Percentiles rank a stretch among this genome's conserved stretches.
phyloP scores from a whole-genome alignment of 1,140 invertebrate species.

The Plutomurus gul region DNA sequence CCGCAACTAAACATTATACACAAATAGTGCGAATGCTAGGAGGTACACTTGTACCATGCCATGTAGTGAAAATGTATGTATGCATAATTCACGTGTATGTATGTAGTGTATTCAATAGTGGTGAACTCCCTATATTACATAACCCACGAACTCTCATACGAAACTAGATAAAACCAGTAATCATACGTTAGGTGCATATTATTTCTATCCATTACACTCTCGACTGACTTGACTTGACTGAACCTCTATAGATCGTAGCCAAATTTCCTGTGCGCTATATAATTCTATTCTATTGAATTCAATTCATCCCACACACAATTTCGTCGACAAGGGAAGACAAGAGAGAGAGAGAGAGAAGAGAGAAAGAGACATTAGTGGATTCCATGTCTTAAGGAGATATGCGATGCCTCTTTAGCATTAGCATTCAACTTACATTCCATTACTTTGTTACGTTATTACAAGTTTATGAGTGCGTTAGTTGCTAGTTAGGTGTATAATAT shows the following conservation, averaged over 20 bases:
- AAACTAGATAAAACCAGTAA: not conserved
- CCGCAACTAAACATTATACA: too few relatives aligned
- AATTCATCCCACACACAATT: not conserved
- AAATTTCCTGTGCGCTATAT: not conserved
- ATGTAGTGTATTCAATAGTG: too few relatives aligned
- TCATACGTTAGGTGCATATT: not conserved
- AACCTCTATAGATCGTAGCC: not conserved
- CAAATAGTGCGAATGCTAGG: too few relatives aligned
- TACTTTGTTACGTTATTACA: not conserved
- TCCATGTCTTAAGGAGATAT: not conserved
- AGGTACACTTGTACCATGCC: too few relatives aligned
- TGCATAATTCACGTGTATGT: too few relatives aligned
- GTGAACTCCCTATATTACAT: too few relatives aligned
- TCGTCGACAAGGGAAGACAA: too few relatives aligned
- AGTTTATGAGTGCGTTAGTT: not conserved
- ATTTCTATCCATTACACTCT: not conserved
- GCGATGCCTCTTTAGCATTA: constrained; percentile 9
- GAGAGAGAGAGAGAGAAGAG: not conserved
- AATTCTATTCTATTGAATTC: not conserved
- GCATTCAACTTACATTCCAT: constrained; percentile 16
- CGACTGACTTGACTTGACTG: not conserved
- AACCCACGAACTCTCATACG: too few relatives aligned
- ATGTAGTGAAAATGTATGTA: too few relatives aligned
- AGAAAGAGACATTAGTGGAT: constrained; percentile 14
- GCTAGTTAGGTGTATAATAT: not conserved